Evolutionary conservation across 2,113 vertebrate species (phyloP), one percentile per base, ranked within the genome.

Genomic region (Narcine bancroftii): DNA sequence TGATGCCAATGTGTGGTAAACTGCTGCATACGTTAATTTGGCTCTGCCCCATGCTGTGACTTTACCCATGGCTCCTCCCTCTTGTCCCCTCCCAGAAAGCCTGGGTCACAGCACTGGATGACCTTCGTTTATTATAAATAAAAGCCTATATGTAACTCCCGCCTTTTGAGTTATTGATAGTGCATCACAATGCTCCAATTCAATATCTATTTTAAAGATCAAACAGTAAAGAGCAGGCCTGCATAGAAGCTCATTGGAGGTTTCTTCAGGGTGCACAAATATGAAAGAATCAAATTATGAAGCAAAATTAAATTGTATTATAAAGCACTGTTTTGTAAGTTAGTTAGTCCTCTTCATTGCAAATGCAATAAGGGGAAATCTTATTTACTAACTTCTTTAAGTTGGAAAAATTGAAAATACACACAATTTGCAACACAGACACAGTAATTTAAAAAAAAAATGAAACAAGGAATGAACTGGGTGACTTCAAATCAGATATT

Each of bases 241-340:
- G 10, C 15, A 53, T 53, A 47, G 53, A 83, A 83, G 26, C 7
- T 50, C 79, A 83, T 24, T 26, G 13, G 42, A 47, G 76, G 47
- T 53, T 53, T 33, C 79, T 53, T 85, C 26, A 79, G 19, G 39
- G 24, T 85, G 29, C 29, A 85, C 10, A 19, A 24, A 56, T 13
- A 36, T 60, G 50, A 60, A 17, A 53, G 53, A 33, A 29, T 3
- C 33, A 29, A 85, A 1, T 36, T 85, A 19, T 60, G 6, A 15
- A 85, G 81, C 29, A 85, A n/a, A 85, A 85, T 36, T 85, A 36
- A 85, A 85, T 56, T 85, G 33, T 85, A 85, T 36, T 15, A 85
- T 10, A 85, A 60, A 15, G 3, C 24, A 29, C 47, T 53, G 29
- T 29, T 83, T 60, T 63, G 50, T 87, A 29, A 36, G 36, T 60